A percentile compares a stretch with the other conserved stretches of the same genome.
Conservation (phyloP, 2,888 invertebrate genomes). For the Leptopilina myrica region DNA sequence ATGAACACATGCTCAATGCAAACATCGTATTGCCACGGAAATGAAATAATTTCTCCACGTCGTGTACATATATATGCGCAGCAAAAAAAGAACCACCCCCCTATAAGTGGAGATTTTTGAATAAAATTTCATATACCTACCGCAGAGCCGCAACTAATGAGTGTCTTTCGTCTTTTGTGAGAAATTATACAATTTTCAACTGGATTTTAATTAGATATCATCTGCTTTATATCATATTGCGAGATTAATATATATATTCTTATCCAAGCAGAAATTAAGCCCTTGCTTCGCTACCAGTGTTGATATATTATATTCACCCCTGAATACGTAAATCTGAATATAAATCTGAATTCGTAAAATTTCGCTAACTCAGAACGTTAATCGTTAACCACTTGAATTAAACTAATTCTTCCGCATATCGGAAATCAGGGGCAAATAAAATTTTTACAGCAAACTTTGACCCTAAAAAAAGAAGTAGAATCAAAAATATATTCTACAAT, state of each 20-base stretch:
- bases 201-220: background rate
- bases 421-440: no score
- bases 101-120: conserved; percentile 1
- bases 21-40: conserved; percentile 22
- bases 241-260: background rate
- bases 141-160: background rate
- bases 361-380: no score
- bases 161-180: background rate
- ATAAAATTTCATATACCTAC: background rate
- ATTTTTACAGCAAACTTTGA: no score
- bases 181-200: background rate
- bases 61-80: background rate
- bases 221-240: background rate
- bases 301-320: no score
- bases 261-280: background rate
- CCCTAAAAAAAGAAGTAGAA: no score
- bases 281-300: no score
- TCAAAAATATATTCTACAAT: no score
- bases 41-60: conserved; percentile 23
- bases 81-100: background rate
- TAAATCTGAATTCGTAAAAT: no score
- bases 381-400: no score
- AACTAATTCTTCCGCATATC: no score
- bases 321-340: no score
- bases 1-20: background rate